These are phyloP conservation scores for Pollenia griseotomentosa DNA, from an alignment of 2,888 invertebrate species.

Conservation along the genomic window DNA sequence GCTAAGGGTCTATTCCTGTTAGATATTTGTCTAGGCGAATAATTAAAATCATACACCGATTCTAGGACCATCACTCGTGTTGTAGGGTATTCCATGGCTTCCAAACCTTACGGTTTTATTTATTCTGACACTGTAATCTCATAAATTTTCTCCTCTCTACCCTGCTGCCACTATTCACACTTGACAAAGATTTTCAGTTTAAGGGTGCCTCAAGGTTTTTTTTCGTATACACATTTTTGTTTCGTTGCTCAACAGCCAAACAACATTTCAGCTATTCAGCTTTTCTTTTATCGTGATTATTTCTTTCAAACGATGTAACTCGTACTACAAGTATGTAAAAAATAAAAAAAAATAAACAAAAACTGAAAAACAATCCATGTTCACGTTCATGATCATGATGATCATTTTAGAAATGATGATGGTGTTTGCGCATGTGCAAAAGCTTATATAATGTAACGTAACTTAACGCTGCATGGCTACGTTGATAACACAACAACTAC, in stretches of 20 bases:
- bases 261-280: constrained; percentile 4
- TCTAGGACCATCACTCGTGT: too few relatives aligned
- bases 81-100: too few relatives aligned
- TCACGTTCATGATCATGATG: constrained; percentile 54
- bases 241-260: constrained; percentile 2
- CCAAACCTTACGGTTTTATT: neutral
- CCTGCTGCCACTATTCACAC: neutral
- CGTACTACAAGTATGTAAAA: neutral
- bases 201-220: constrained; percentile 75
- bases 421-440: constrained; percentile 69
- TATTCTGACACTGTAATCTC: constrained; percentile 22
- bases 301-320: constrained; percentile 18
- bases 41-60: too few relatives aligned
- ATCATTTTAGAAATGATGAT: constrained; percentile 29
- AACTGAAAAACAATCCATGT: constrained; percentile 32
- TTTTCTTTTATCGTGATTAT: constrained; percentile 26
- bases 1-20: too few relatives aligned
- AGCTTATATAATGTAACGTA: constrained; percentile 66
- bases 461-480: constrained; percentile 68
- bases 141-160: neutral
- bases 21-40: too few relatives aligned
- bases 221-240: neutral
- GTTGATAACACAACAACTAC: constrained; percentile 47
- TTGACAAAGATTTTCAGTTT: constrained; percentile 59
- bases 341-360: neutral